These are phyloP conservation scores for Lonchura striata DNA, from an alignment of 2,113 vertebrate species.

Conservation along the genomic window DNA sequence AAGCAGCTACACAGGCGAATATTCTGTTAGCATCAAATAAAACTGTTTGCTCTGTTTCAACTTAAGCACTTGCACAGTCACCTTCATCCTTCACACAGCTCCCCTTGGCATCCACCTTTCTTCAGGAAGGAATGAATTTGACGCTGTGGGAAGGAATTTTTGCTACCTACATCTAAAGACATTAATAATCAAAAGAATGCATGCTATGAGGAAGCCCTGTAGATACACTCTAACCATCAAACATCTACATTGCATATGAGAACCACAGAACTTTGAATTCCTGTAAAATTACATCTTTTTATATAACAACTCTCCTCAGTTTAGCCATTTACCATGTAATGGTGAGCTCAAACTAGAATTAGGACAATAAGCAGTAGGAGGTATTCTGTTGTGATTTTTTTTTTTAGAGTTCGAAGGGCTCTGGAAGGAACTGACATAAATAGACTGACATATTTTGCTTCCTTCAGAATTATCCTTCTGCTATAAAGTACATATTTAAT, in stretches of 20 bases:
- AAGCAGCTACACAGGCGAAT: background rate
- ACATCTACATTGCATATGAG: background rate
- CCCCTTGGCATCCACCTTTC: background rate
- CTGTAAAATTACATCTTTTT: constrained; percentile 21
- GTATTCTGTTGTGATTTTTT: background rate
- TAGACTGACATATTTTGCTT: background rate
- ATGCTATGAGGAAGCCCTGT: constrained; percentile 41
- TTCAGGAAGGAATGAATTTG: background rate
- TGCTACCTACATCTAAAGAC: background rate
- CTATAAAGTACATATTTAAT: background rate
- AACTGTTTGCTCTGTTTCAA: background rate
- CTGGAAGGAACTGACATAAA: background rate
- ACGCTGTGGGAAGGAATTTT: background rate
- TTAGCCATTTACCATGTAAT: background rate
- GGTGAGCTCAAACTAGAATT: background rate
- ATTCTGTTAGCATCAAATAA: background rate
- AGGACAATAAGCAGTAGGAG: background rate
- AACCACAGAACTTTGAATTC: background rate
- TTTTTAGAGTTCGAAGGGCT: background rate
- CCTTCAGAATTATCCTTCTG: background rate
- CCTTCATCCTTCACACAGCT: background rate
- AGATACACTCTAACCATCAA: constrained; percentile 6
- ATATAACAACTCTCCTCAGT: background rate
- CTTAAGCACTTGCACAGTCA: background rate
- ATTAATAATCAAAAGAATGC: constrained; percentile 48